Conservation (phyloP, 2,797 vertebrate genomes). For the Toxotes lorentzi region DNA sequence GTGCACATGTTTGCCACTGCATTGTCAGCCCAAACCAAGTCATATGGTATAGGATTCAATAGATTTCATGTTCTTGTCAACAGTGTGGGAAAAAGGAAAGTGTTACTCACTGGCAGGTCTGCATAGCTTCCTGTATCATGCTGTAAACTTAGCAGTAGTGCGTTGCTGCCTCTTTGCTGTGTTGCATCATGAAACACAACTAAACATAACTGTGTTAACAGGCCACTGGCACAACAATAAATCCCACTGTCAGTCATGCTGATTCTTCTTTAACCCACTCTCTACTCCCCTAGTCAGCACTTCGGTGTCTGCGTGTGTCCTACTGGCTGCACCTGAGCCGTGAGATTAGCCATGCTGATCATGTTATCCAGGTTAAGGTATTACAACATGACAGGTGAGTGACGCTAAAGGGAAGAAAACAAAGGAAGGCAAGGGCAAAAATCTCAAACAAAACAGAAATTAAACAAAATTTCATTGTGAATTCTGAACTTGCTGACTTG, state of each 20-base stretch:
- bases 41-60: neutral
- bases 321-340: conserved; percentile 70
- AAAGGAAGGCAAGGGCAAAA: conserved; percentile 27
- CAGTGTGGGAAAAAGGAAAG: neutral
- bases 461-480: neutral
- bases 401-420: conserved; percentile 35
- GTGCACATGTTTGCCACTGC: conserved; percentile 21
- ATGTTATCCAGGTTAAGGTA: conserved; percentile 77
- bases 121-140: neutral
- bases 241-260: conserved; percentile 61
- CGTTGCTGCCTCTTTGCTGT: neutral
- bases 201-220: conserved; percentile 16
- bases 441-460: neutral
- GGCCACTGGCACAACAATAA: conserved; percentile 33
- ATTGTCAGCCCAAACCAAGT: conserved; percentile 11
- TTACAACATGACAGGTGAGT: conserved; percentile 72
- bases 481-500: neutral
- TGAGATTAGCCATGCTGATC: conserved; percentile 82
- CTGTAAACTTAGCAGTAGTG: neutral
- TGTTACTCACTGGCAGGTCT: neutral
- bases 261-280: conserved; percentile 67
- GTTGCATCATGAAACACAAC: conserved; percentile 9
- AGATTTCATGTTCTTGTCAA: neutral
- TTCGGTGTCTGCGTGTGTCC: conserved; percentile 60
- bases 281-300: conserved; percentile 69